phyloP scores from a whole-genome alignment of 2,797 vertebrate genomes.

The Thalassophryne amazonica region DNA sequence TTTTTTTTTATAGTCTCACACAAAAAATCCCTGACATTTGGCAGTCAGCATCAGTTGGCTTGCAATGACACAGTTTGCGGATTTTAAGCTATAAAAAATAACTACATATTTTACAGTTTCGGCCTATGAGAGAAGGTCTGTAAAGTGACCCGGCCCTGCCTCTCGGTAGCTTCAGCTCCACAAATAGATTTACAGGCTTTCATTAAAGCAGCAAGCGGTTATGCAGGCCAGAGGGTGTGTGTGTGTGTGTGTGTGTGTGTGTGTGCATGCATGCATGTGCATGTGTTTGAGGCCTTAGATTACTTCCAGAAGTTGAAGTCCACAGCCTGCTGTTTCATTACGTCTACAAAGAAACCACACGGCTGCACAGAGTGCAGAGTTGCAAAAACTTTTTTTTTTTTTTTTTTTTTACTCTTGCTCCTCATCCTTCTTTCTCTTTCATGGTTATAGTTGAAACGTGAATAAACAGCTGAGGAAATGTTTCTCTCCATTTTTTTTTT shows the following conservation, averaged over 20 bases:
- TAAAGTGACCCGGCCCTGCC: slow-evolving; percentile 58
- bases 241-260: slow-evolving; percentile 2
- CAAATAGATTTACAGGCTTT: slow-evolving; percentile 76
- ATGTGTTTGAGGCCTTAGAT: slow-evolving; percentile 48
- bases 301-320: slow-evolving; percentile 69
- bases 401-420: not conserved
- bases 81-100: slow-evolving; percentile 52
- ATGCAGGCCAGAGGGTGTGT: slow-evolving; percentile 37
- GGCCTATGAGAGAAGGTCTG: slow-evolving; percentile 47
- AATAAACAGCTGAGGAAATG: slow-evolving; percentile 54
- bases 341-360: slow-evolving; percentile 69
- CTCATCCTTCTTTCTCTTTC: slow-evolving; percentile 23
- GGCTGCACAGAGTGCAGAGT: slow-evolving; percentile 62
- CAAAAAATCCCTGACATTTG: slow-evolving; percentile 5
- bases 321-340: slow-evolving; percentile 68
- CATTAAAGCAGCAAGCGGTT: slow-evolving; percentile 68
- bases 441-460: slow-evolving; percentile 50
- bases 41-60: slow-evolving; percentile 31
- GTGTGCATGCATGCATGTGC: slow-evolving; percentile 13
- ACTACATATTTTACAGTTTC: slow-evolving; percentile 49
- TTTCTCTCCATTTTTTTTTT: slow-evolving; percentile 41
- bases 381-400: slow-evolving; percentile 47
- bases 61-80: slow-evolving; percentile 32
- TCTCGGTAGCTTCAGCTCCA: slow-evolving; percentile 49
- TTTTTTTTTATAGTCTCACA: slow-evolving; percentile 14